Percentiles rank a stretch among this genome's conserved stretches.
Conservation (phyloP, 64 coral and sea anemone species). For the Astreopora myriophthalma region DNA sequence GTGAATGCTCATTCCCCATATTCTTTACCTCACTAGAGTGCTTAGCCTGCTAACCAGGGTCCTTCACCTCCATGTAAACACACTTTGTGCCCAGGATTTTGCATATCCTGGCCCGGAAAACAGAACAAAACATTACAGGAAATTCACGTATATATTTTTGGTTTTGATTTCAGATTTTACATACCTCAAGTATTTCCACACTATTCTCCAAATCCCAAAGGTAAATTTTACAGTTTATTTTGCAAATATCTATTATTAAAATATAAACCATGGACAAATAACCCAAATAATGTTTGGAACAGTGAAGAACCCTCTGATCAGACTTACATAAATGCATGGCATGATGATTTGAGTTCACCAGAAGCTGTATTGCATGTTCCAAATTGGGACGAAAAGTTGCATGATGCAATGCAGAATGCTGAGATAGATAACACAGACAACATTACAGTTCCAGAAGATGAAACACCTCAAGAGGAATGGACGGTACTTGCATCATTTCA, state of each 20-base stretch:
- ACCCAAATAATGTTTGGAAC: slow-evolving; percentile 21
- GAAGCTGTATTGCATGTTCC: too few species aligned
- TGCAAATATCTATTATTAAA: slow-evolving; percentile 29
- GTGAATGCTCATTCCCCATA: too few species aligned
- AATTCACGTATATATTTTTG: slow-evolving; percentile 41
- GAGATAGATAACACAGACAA: too few species aligned
- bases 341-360: slow-evolving; percentile 16
- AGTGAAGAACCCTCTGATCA: slow-evolving; percentile 24
- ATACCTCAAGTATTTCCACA: slow-evolving; percentile 15
- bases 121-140: slow-evolving; percentile 46
- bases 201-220: slow-evolving; percentile 27
- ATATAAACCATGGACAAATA: slow-evolving; percentile 41
- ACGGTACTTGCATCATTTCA: too few species aligned
- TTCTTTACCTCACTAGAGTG: too few species aligned
- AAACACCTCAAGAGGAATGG: too few species aligned
- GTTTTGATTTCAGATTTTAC: slow-evolving; percentile 30
- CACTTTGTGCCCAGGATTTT: slow-evolving; percentile 34
- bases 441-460: too few species aligned
- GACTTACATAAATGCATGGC: slow-evolving; percentile 25
- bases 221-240: slow-evolving; percentile 19
- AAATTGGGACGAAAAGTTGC: too few species aligned
- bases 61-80: slow-evolving; percentile 34
- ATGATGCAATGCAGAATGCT: too few species aligned
- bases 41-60: slow-evolving; percentile 20
- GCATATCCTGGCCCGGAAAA: slow-evolving; percentile 34